These are phyloP conservation scores for Prinia subflava DNA, from an alignment of 2,113 vertebrate species.

Conservation along the genomic window DNA sequence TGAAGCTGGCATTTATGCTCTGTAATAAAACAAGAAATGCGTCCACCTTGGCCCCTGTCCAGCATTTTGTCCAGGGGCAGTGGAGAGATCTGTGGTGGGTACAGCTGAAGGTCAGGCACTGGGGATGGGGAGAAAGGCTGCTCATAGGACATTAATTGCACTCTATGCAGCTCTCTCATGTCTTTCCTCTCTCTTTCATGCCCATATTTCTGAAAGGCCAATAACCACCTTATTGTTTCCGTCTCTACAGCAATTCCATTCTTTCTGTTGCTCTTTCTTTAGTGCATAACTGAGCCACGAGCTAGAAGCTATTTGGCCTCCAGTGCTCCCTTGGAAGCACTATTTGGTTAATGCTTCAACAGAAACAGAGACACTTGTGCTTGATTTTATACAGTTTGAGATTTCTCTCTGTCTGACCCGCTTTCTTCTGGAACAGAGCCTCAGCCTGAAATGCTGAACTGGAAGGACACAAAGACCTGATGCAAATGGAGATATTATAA, in stretches of 20 bases:
- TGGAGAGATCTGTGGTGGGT: neutral
- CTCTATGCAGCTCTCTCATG: neutral
- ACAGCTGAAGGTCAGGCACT: slow-evolving; percentile 1
- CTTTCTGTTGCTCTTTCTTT: slow-evolving; percentile 13
- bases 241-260: slow-evolving; percentile 4
- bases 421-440: slow-evolving; percentile 18
- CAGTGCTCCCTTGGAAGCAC: neutral
- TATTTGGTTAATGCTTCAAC: slow-evolving; percentile 20
- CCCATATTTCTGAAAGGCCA: neutral
- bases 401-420: neutral
- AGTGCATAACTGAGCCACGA: neutral
- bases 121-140: neutral
- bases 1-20: slow-evolving; percentile 2
- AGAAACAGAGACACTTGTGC: neutral
- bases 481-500: neutral
- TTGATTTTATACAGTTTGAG: neutral
- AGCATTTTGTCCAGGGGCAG: neutral
- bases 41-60: slow-evolving; percentile 34
- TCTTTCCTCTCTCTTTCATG: neutral
- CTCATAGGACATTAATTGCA: neutral
- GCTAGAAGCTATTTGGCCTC: slow-evolving; percentile 35
- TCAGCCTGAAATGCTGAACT: neutral
- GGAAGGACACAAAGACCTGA: neutral
- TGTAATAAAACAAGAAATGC: slow-evolving; percentile 17
- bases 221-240: neutral